Evolutionary conservation across 1,140 invertebrate genomes (phyloP), one percentile per base, ranked within the genome.

Genomic region (Drosophila yakuba): DNA sequence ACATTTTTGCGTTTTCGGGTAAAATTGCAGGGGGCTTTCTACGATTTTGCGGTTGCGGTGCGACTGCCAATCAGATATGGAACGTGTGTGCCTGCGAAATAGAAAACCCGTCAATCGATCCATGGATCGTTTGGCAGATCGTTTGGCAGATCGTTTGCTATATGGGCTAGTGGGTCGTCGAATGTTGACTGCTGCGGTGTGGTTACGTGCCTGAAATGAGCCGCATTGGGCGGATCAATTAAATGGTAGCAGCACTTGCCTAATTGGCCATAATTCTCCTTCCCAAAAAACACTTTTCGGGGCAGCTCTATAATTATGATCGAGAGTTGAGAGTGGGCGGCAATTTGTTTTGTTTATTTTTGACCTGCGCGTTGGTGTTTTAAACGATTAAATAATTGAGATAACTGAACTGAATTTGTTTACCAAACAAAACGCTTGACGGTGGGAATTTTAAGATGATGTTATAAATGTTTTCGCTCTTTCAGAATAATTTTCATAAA

Each of bases 81-180:
- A 54, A 39, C 72, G n/a, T 38, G 67, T 61, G 67, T 61, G 68
- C 50, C 38, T 57, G 61, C 50, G 64, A 66, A 56, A 78, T 64
- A 55, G 69, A 58, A 84, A 44, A 73, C 50, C 64, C 39, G 15
- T 62, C 45, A 23, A 67, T 56, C 55, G 20, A 66, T 75, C 55
- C 56, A 79, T 32, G 56, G 54, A 66, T 68, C 60, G 44, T 69
- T 61, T 55, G 43, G 48, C 48, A 72, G 45, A 60, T 63, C 61
- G 56, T 56, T 57, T 66, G 43, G 48, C 48, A 72, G 45, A 60
- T 63, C 61, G 56, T 56, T 57, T 66, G 58, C 38, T 69, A 86
- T 82, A 83, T 88, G 55, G 83, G 83, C 66, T 66, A 88, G 62
- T 89, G 76, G 83, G 84, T 89, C 72, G 84, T 28, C 63, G 14